phyloP scores from a whole-genome alignment of 2,113 vertebrate species.

The Zosterops hypoxanthus region DNA sequence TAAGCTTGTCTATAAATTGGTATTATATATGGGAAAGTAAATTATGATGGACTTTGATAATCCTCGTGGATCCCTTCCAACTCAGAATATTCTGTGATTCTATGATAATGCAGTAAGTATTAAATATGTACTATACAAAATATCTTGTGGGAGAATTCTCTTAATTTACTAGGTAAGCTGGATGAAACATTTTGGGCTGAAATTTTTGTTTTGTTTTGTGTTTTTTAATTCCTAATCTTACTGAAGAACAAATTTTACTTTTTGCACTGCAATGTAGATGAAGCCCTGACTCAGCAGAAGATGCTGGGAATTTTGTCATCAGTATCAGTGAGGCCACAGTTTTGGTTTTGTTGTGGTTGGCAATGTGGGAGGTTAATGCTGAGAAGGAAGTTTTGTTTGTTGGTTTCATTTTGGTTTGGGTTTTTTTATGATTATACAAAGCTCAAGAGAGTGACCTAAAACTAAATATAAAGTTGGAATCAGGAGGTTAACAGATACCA shows the following conservation, averaged over 20 bases:
- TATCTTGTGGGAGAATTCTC: background rate
- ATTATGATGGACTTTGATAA: background rate
- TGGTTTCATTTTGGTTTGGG: background rate
- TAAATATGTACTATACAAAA: background rate
- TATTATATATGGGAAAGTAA: background rate
- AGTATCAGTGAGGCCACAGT: background rate
- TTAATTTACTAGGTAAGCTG: background rate
- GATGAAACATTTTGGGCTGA: background rate
- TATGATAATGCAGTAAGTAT: background rate
- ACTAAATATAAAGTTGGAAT: background rate
- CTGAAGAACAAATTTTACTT: background rate
- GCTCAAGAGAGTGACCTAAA: background rate
- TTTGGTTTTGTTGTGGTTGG: background rate
- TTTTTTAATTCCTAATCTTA: background rate
- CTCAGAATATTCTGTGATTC: background rate
- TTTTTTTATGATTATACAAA: background rate
- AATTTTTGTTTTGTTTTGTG: background rate
- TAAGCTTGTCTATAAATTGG: too few relatives aligned
- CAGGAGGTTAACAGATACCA: background rate
- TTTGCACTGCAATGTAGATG: background rate
- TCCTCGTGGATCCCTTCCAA: background rate
- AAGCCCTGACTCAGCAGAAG: background rate
- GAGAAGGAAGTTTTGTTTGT: background rate
- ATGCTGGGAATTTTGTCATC: background rate
- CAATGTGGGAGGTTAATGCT: background rate